Evolutionary conservation across 1,140 invertebrate species (phyloP), one percentile per base, ranked within the genome.

Genomic region (Rhizoglyphus robini): DNA sequence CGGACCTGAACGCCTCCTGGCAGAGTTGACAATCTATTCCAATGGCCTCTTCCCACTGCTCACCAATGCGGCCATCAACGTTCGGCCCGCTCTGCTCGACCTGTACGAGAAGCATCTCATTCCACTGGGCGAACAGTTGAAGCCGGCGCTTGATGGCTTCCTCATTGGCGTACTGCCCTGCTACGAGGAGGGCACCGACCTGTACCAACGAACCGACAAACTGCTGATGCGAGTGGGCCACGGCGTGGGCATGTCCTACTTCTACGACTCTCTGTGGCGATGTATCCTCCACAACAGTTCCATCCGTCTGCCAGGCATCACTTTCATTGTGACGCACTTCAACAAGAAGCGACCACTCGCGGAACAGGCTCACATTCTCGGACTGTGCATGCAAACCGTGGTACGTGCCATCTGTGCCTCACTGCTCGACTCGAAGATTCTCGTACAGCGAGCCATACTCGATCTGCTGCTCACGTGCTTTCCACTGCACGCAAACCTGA

Each of bases 81-180:
- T 92, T 8, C 83, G 89, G 71, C 88, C 88, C 13, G 80, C 83
- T 3, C 77, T 96, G 47, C 74, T 96, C 61, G 83, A 81, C n/a
- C 82, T 96, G 62, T 96, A 94, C 75, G 92, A 96, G 78, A 88
- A 83, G 20, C 90, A 93, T 76, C 91, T 96, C 79, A 83, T 95
- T 29, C 88, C 88, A 13, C 78, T 96, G 46, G 85, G 87, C 34
- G 82, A 84, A 69, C 80, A 85, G 69, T 77, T 96, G 23, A 80
- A 86, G 60, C 90, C 91, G 15, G 88, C 86, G 3, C 76, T 96
- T 8, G 87, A 87, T 75, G 92, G 92, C 18, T 88, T 96, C 74
- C 74, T 93, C 0, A 86, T 85, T 68, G 88, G 86, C 1, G 83
- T 90, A 63, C 75, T 96, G 57, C 84, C 88, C 46, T 91, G 90